phyloP scores from a whole-genome alignment of 2,113 vertebrate genomes.

The Climacteris rufus region DNA sequence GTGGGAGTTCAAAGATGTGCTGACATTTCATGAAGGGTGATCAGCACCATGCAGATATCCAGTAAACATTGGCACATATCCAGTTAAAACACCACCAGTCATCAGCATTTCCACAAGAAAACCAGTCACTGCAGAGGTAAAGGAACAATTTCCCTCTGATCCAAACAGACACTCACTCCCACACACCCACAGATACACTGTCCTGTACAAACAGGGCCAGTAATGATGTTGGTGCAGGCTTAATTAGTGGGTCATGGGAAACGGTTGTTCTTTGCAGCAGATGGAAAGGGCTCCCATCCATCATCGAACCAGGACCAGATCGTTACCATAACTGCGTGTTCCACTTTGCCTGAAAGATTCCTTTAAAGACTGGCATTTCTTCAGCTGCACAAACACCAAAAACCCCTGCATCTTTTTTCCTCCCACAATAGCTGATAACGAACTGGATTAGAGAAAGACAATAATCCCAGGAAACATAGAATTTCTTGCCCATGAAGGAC shows the following conservation, averaged over 20 bases:
- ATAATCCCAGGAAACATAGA: background rate
- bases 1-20: background rate
- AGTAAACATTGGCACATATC: background rate
- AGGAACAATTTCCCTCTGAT: background rate
- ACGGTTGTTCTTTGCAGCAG: background rate
- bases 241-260: background rate
- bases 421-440: background rate
- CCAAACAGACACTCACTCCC: background rate
- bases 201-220: background rate
- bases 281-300: background rate
- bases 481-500: background rate
- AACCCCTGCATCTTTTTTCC: background rate
- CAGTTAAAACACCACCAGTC: background rate
- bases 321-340: rapidly evolving
- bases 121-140: rapidly evolving
- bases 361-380: background rate
- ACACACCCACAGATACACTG: too few relatives aligned
- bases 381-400: background rate
- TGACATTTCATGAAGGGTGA: background rate
- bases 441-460: background rate
- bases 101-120: background rate
- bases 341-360: background rate
- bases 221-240: background rate
- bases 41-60: background rate
- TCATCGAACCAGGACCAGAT: background rate